Percentiles rank a stretch among this genome's conserved stretches.
These are phyloP conservation scores for Papilio demoleus DNA, from an alignment of 2,888 invertebrate species.

Conservation along the genomic window DNA sequence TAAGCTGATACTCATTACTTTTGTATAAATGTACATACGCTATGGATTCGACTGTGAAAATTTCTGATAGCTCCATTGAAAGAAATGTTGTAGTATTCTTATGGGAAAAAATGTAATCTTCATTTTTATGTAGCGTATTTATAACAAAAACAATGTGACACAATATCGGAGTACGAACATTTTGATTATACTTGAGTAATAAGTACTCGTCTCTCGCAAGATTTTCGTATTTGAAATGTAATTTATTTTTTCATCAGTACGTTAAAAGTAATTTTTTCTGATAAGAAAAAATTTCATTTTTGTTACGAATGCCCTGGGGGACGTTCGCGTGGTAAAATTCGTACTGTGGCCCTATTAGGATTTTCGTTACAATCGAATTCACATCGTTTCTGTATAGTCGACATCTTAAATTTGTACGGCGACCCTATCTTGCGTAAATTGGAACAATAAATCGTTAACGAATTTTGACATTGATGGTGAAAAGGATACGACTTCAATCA, in stretches of 20 bases:
- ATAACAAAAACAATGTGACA: not conserved
- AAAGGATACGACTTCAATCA: no score
- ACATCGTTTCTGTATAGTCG: no score
- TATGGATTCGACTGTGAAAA: no score
- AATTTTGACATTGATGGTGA: no score
- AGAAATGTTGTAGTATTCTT: no score
- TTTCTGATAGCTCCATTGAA: no score
- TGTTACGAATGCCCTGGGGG: not conserved
- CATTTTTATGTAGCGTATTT: not conserved
- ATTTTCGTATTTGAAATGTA: slow-evolving; percentile 13
- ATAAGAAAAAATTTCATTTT: not conserved
- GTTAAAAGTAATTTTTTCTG: not conserved
- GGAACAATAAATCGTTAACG: no score
- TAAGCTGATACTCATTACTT: no score
- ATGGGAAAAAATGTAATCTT: not conserved
- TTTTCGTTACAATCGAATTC: no score
- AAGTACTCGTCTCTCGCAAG: not conserved
- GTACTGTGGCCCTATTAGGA: no score
- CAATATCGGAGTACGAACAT: not conserved
- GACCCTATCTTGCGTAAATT: no score
- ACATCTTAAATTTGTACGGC: no score
- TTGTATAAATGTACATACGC: not conserved
- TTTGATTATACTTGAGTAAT: slow-evolving; percentile 3
- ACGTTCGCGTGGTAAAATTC: not conserved
- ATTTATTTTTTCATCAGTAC: slow-evolving; percentile 7